Conservation (phyloP, 2,797 vertebrate genomes). For the Gymnothorax javanicus region DNA sequence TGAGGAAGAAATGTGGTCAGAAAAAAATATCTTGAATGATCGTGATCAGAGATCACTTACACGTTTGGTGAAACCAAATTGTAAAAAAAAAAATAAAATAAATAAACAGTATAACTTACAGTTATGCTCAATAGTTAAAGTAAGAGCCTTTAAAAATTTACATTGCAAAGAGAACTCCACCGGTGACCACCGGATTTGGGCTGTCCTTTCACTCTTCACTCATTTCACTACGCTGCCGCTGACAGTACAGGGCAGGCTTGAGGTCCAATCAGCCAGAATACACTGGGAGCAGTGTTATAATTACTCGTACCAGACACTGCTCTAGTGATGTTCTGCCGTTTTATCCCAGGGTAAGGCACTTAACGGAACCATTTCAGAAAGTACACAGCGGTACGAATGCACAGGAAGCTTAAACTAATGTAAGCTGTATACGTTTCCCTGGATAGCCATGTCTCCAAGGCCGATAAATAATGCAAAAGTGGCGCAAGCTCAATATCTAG, state of each 20-base stretch:
- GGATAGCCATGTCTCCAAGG: neutral
- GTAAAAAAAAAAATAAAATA: no score
- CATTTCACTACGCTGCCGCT: neutral
- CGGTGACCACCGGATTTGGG: neutral
- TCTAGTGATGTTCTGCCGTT: neutral
- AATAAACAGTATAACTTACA: no score
- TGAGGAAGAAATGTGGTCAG: no score
- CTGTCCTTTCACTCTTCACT: neutral
- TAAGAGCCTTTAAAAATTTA: no score
- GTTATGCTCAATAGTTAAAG: no score
- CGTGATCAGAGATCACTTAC: no score
- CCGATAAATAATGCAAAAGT: neutral
- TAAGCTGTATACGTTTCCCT: neutral
- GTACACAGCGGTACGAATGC: neutral
- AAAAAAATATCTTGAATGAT: no score
- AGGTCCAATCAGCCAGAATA: neutral
- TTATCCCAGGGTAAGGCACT: neutral
- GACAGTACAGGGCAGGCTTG: neutral
- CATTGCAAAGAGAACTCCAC: neutral
- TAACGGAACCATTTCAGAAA: neutral
- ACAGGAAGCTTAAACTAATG: constrained; percentile 2
- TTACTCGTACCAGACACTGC: no score
- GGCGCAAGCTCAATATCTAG: neutral
- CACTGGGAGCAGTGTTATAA: neutral
- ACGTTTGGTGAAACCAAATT: no score